A percentile compares a stretch with the other conserved stretches of the same genome.
phyloP scores from a whole-genome alignment of 2,797 vertebrate genomes.

The Bryconaethiops microstoma region DNA sequence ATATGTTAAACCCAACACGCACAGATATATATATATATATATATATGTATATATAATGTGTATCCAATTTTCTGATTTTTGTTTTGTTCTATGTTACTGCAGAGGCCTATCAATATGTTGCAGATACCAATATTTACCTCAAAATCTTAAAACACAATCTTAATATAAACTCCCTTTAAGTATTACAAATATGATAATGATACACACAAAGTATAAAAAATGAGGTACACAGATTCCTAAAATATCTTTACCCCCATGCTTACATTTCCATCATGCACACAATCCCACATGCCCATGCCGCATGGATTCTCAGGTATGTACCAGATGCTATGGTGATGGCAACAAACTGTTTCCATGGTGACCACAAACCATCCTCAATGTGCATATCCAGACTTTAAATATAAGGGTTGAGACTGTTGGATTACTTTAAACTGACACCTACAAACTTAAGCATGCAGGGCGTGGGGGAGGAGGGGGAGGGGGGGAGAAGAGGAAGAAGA shows the following conservation, averaged over 20 bases:
- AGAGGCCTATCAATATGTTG: constrained; percentile 7
- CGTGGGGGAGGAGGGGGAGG: not conserved
- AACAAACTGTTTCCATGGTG: constrained; percentile 74
- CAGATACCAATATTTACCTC: constrained; percentile 35
- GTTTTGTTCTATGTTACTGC: not conserved
- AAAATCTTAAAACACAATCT: constrained; percentile 10
- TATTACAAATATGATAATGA: constrained; percentile 19
- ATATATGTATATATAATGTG: not conserved
- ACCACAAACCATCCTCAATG: constrained; percentile 62
- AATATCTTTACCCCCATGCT: not conserved
- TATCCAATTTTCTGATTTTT: not conserved
- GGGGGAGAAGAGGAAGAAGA: not conserved
- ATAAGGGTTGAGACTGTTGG: constrained; percentile 57
- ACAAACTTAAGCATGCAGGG: constrained; percentile 9
- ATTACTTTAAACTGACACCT: constrained; percentile 47
- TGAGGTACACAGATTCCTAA: constrained; percentile 5
- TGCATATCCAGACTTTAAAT: constrained; percentile 62
- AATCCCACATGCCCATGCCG: constrained; percentile 40
- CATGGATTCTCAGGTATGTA: constrained; percentile 56
- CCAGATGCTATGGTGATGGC: constrained; percentile 63
- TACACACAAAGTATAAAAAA: constrained; percentile 28
- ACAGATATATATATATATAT: not conserved
- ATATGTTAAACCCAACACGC: not conserved
- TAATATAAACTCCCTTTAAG: constrained; percentile 17
- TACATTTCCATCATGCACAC: constrained; percentile 7